Conservation (phyloP, 2,797 vertebrate genomes). For the Brachymystax lenok region DNA sequence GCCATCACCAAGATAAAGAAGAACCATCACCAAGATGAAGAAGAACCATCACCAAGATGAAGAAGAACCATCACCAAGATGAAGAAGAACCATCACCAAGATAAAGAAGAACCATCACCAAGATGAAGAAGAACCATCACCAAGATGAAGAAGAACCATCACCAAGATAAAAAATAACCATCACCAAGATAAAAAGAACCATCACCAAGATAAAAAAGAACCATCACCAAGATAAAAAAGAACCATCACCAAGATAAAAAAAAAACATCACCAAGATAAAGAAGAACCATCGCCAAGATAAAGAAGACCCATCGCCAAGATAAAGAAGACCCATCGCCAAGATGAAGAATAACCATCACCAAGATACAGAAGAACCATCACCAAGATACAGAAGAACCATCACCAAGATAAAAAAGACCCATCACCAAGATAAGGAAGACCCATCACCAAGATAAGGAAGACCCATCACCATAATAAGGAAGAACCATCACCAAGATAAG, state of each 20-base stretch:
- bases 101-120: slow-evolving; percentile 44
- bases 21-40: slow-evolving; percentile 59
- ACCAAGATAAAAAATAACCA: slow-evolving; percentile 64
- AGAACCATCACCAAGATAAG: slow-evolving; percentile 38
- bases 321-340: slow-evolving; percentile 45
- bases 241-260: slow-evolving; percentile 59
- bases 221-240: slow-evolving; percentile 22
- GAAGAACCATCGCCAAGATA: slow-evolving; percentile 56
- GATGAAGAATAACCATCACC: slow-evolving; percentile 55
- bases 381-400: slow-evolving; percentile 61
- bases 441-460: slow-evolving; percentile 20
- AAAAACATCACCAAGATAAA: slow-evolving; percentile 40
- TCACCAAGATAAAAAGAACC: not conserved
- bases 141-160: slow-evolving; percentile 21
- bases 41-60: slow-evolving; percentile 40
- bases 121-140: slow-evolving; percentile 58
- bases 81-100: slow-evolving; percentile 49
- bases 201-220: slow-evolving; percentile 64
- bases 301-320: slow-evolving; percentile 44
- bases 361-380: slow-evolving; percentile 31
- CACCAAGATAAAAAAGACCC: not conserved
- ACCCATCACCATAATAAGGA: slow-evolving; percentile 59
- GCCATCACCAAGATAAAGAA: slow-evolving; percentile 31
- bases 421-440: slow-evolving; percentile 64
- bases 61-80: slow-evolving; percentile 54